Conservation (phyloP, 2,797 vertebrate genomes). For the Microctenopoma lineatum region DNA sequence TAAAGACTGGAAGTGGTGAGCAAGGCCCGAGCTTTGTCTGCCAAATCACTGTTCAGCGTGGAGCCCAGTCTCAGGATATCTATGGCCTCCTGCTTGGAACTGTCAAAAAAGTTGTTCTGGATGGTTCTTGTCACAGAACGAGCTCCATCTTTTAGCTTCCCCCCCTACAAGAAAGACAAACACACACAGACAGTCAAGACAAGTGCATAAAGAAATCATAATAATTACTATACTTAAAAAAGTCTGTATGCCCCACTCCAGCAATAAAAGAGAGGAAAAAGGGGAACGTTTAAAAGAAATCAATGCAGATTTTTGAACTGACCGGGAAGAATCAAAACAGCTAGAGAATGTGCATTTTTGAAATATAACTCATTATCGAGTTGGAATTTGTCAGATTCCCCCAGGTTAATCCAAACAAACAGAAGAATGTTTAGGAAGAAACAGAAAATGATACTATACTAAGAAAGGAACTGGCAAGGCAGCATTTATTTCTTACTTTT, state of each 20-base stretch:
- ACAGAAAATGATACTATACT: neutral
- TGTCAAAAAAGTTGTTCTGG: constrained; percentile 99
- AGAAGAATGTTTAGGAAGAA: constrained; percentile 2
- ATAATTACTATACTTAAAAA: neutral
- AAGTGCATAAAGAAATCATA: neutral
- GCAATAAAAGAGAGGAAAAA: constrained; percentile 26
- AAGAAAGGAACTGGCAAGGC: neutral
- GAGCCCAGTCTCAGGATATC: constrained; percentile 97
- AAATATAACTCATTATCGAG: constrained; percentile 18
- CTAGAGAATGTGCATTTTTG: constrained; percentile 1
- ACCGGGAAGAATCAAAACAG: constrained; percentile 9
- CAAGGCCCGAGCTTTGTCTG: constrained; percentile 97
- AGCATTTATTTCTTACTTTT: neutral
- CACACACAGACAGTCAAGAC: neutral
- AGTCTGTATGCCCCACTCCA: neutral
- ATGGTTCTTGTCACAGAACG: constrained; percentile 98
- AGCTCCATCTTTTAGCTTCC: constrained; percentile 98
- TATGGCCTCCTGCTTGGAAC: constrained; percentile 98
- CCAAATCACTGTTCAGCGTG: constrained; percentile 97
- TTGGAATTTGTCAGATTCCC: constrained; percentile 21
- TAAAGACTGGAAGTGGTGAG: constrained; percentile 98
- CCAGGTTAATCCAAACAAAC: constrained; percentile 16
- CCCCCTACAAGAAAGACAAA: constrained; percentile 81
- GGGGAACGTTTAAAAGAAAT: constrained; percentile 37
- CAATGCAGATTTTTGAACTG: constrained; percentile 12